These are phyloP conservation scores for Ispidina picta DNA, from an alignment of 2,797 vertebrate genomes.

Conservation along the genomic window DNA sequence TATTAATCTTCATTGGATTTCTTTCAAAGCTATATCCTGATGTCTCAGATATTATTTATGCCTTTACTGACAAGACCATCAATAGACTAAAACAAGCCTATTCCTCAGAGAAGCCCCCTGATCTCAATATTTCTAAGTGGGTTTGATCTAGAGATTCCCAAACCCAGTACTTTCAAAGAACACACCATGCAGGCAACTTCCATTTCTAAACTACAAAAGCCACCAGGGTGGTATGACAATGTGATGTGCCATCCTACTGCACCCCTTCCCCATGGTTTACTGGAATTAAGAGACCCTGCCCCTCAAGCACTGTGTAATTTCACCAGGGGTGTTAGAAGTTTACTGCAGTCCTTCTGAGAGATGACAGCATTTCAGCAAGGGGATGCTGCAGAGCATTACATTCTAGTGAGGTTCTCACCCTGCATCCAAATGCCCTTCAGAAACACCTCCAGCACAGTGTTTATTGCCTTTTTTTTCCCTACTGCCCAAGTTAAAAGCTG, in stretches of 20 bases:
- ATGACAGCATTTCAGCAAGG: not conserved
- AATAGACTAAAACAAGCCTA: not conserved
- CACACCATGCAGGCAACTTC: not conserved
- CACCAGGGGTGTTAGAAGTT: not conserved
- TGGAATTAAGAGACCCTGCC: not conserved
- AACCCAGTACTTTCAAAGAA: not conserved
- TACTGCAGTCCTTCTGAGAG: not conserved
- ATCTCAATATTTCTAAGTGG: not conserved
- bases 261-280: not conserved
- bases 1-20: constrained; percentile 5
- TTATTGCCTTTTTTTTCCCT: not conserved
- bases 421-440: not conserved
- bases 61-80: not conserved
- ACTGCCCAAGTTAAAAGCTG: constrained; percentile 7
- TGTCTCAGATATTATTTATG: not conserved
- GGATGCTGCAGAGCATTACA: not conserved
- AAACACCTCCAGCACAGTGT: not conserved
- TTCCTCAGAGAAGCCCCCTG: not conserved
- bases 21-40: not conserved
- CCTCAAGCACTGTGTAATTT: not conserved
- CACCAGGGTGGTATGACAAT: not conserved
- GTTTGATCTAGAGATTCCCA: not conserved
- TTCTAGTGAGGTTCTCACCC: not conserved
- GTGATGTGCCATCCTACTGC: not conserved
- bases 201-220: not conserved